phyloP scores from a whole-genome alignment of 30 jellyfish, hydroid and myxozoan species.

The Aurelia aurita complex sp. Pacific region DNA sequence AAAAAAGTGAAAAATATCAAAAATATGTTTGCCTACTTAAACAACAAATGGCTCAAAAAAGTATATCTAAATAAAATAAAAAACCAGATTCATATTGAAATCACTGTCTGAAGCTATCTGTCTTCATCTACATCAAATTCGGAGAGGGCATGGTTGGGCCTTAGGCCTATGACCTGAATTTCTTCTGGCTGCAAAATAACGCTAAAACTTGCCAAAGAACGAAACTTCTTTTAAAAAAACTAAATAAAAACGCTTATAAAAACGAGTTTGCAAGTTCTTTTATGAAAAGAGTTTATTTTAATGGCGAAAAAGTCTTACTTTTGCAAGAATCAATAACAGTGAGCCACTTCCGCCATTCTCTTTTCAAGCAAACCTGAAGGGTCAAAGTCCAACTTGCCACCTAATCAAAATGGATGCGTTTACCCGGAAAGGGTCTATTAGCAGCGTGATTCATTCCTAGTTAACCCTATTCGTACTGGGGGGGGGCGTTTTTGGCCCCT shows the following conservation, averaged over 20 bases:
- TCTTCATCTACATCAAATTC: not conserved
- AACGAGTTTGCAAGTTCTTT: slow-evolving; percentile 5
- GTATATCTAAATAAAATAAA: not conserved
- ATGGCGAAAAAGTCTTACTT: slow-evolving; percentile 17
- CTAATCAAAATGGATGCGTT: slow-evolving; percentile 43
- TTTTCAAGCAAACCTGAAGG: slow-evolving; percentile 22
- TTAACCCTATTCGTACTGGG: too few relatives aligned
- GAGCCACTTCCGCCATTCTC: slow-evolving; percentile 30
- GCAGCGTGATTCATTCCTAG: too few relatives aligned
- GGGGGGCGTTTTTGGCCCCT: too few relatives aligned
- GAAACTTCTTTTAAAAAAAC: not conserved
- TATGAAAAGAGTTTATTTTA: not conserved
- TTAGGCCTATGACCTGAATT: slow-evolving; percentile 17
- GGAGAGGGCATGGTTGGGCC: not conserved
- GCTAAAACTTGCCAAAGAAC: slow-evolving; percentile 22
- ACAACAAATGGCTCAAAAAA: not conserved
- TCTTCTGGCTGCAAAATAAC: slow-evolving; percentile 7
- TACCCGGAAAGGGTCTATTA: slow-evolving; percentile 50
- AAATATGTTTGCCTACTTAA: not conserved
- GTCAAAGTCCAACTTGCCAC: slow-evolving; percentile 62
- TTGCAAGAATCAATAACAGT: slow-evolving; percentile 1
- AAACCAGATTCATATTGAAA: not conserved
- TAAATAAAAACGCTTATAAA: not conserved
- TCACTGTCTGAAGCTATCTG: slow-evolving; percentile 1
- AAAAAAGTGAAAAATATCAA: not conserved